A percentile compares a stretch with the other conserved stretches of the same genome.
Conservation (phyloP, 2,888 invertebrate genomes). For the Spilarctia lutea region DNA sequence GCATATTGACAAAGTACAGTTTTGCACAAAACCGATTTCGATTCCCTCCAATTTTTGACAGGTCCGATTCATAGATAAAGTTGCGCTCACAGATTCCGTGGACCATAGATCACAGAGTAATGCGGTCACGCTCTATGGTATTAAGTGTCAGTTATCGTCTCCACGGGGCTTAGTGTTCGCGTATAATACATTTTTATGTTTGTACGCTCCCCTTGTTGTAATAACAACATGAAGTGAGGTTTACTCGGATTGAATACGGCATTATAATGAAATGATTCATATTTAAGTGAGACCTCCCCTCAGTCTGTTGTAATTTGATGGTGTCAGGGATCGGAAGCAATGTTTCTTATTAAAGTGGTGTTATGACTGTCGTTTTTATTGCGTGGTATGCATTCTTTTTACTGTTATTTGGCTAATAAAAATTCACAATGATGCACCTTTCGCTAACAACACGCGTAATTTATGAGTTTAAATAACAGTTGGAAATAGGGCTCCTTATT, state of each 20-base stretch:
- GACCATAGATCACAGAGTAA: conserved; percentile 85
- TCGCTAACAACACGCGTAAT: conserved; percentile 19
- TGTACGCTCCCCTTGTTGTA: conserved; percentile 80
- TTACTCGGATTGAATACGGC: conserved; percentile 85
- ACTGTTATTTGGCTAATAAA: conserved; percentile 37
- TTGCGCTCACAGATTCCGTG: conserved; percentile 68
- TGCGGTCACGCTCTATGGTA: conserved; percentile 86
- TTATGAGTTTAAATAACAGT: neutral
- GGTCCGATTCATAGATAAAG: conserved; percentile 78
- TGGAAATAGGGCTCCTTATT: neutral
- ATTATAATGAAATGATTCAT: conserved; percentile 87
- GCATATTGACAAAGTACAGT: conserved; percentile 51
- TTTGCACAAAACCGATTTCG: conserved; percentile 62
- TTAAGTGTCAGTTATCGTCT: conserved; percentile 86
- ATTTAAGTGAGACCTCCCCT: conserved; percentile 86
- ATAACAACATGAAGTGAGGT: conserved; percentile 84
- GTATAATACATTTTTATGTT: conserved; percentile 82
- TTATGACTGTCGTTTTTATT: conserved; percentile 79
- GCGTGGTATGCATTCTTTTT: conserved; percentile 58
- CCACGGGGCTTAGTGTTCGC: conserved; percentile 79
- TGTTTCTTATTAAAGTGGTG: conserved; percentile 85
- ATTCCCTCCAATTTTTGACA: conserved; percentile 76
- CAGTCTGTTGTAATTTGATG: conserved; percentile 78
- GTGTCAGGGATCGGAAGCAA: conserved; percentile 82
- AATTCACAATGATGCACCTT: conserved; percentile 33